Evolutionary conservation across 2,113 vertebrate species (phyloP).

Genomic region (Prolemur simus): DNA sequence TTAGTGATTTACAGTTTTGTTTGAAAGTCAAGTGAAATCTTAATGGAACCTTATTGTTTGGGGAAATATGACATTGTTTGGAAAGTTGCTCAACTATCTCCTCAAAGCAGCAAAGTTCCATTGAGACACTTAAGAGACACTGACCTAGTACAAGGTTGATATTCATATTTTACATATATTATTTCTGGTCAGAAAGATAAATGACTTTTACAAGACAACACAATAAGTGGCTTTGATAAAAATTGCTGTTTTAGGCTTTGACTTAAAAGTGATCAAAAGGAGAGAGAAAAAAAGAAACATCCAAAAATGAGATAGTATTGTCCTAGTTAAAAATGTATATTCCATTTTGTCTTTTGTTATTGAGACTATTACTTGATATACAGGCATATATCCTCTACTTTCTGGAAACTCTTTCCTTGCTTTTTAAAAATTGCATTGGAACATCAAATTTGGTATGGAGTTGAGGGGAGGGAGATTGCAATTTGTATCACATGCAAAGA

Average conservation of each 20-base stretch:
- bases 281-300: not conserved
- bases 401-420: not conserved
- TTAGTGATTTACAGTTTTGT: not conserved
- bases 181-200: not conserved
- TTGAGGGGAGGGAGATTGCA: not conserved
- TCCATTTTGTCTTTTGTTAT: slow-evolving; percentile 6
- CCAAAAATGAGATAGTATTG: not conserved
- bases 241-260: not conserved
- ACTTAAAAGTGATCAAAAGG: slow-evolving; percentile 2
- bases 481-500: not conserved
- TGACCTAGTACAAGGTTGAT: not conserved
- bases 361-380: not conserved
- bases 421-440: not conserved
- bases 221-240: slow-evolving; percentile 42
- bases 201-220: not conserved
- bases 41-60: not conserved
- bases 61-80: not conserved
- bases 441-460: not conserved
- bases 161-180: not conserved
- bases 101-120: not conserved
- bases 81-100: not conserved
- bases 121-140: not conserved
- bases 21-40: slow-evolving; percentile 21
- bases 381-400: not conserved
- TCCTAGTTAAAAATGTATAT: not conserved